These are phyloP conservation scores for Platyura marginata DNA, from an alignment of 1,140 invertebrate genomes.

Conservation along the genomic window DNA sequence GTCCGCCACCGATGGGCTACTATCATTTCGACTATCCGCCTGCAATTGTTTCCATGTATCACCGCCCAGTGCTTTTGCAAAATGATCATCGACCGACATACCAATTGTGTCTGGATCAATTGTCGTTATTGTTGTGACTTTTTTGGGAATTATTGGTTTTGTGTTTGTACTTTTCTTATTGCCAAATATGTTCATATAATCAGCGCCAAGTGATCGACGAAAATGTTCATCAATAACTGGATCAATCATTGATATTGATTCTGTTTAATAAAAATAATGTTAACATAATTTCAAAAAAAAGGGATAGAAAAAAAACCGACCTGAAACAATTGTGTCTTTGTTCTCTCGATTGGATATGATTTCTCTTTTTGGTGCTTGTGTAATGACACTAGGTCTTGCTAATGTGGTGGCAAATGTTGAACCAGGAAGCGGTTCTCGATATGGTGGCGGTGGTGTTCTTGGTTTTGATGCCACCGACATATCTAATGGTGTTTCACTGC, in stretches of 20 bases:
- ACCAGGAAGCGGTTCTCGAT: constrained; percentile 19
- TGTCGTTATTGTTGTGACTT: constrained; percentile 14
- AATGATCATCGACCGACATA: constrained; percentile 79
- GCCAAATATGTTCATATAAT: constrained; percentile 62
- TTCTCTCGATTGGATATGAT: constrained; percentile 11
- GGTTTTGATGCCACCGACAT: constrained; percentile 24
- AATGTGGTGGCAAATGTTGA: constrained; percentile 12
- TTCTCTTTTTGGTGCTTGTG: constrained; percentile 20
- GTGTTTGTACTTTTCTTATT: constrained; percentile 29
- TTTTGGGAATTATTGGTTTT: constrained; percentile 11
- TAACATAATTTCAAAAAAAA: constrained; percentile 1
- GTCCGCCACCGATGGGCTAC: neutral
- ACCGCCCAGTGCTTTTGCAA: constrained; percentile 65
- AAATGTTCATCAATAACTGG: constrained; percentile 93
- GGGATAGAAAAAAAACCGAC: neutral
- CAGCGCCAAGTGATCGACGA: constrained; percentile 72
- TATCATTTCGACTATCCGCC: constrained; percentile 28
- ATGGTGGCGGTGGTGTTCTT: constrained; percentile 20
- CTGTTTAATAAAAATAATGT: constrained; percentile 21
- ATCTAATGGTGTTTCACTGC: constrained; percentile 23
- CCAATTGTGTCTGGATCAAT: constrained; percentile 18
- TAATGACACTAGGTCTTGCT: constrained; percentile 23
- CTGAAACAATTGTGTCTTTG: constrained; percentile 8
- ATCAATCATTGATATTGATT: constrained; percentile 52
- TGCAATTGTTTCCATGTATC: constrained; percentile 82